phyloP scores from a whole-genome alignment of 2,113 vertebrate species.

The Tauraco erythrolophus region DNA sequence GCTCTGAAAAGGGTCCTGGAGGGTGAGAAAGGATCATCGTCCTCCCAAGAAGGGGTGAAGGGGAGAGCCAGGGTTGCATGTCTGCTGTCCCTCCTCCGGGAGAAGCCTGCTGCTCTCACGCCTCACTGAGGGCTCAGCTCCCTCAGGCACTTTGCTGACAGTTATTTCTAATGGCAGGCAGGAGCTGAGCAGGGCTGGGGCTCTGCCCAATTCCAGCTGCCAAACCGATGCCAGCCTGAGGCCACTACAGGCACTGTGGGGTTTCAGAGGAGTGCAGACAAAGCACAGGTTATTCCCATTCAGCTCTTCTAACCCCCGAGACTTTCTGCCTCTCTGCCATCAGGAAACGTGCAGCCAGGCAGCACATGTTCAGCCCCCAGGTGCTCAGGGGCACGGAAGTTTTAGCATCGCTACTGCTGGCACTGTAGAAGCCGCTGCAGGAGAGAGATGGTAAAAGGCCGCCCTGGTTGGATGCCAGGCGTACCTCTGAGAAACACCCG shows the following conservation, averaged over 20 bases:
- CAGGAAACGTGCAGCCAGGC: not conserved
- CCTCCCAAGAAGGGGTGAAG: not conserved
- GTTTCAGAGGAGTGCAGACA: not conserved
- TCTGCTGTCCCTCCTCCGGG: not conserved
- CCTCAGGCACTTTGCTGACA: not conserved
- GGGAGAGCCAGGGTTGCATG: fast-evolving
- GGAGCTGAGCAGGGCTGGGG: not conserved
- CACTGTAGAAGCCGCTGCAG: not conserved
- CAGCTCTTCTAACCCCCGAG: not conserved
- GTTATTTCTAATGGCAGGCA: not conserved
- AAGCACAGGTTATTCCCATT: not conserved
- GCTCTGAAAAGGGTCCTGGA: not conserved
- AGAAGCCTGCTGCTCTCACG: not conserved
- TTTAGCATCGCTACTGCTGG: not conserved
- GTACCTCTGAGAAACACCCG: not conserved
- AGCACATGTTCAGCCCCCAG: fast-evolving
- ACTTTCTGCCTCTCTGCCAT: not conserved
- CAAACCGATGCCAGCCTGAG: not conserved
- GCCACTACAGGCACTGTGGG: fast-evolving
- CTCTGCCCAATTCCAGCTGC: not conserved
- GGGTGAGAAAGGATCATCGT: not conserved
- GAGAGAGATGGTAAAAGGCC: not conserved
- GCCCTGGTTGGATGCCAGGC: not conserved
- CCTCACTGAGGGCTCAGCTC: not conserved
- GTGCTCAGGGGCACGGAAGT: not conserved